These are phyloP conservation scores for Enteromius mattozi DNA, from an alignment of 2,797 vertebrate species.

Conservation along the genomic window DNA sequence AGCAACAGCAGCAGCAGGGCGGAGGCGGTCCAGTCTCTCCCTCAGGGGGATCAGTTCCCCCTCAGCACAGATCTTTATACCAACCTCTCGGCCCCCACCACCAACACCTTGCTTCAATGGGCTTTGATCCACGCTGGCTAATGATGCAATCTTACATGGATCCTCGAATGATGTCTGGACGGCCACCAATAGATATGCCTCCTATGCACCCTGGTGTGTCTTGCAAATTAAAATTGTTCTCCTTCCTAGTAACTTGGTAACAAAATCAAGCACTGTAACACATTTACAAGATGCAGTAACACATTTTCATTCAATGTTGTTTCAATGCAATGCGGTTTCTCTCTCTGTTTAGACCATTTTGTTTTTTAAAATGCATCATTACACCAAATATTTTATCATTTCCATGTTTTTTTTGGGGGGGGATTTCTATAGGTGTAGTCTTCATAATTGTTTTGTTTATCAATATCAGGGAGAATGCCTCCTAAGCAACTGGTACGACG, in stretches of 20 bases:
- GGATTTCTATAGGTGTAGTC: not conserved
- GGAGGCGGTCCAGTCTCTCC: conserved; percentile 88
- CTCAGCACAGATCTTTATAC: conserved; percentile 93
- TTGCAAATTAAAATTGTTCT: not conserved
- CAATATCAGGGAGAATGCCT: conserved; percentile 88
- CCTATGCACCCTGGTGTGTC: conserved; percentile 89
- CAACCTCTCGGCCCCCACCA: conserved; percentile 92
- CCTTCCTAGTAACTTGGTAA: not conserved
- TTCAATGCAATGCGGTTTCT: not conserved
- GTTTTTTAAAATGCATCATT: not conserved
- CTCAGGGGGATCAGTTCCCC: conserved; percentile 78
- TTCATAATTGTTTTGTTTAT: conserved; percentile 33
- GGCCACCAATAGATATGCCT: conserved; percentile 91
- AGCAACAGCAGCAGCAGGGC: conserved; percentile 75
- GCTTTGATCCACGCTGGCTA: conserved; percentile 97
- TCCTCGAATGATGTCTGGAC: conserved; percentile 94
- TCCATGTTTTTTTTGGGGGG: not conserved
- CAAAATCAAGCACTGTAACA: not conserved
- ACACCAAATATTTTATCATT: not conserved
- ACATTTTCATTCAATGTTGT: not conserved
- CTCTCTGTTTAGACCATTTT: not conserved
- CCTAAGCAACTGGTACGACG: conserved; percentile 93
- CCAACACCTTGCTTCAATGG: conserved; percentile 93
- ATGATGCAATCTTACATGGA: conserved; percentile 99
- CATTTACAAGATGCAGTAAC: not conserved